phyloP scores from a whole-genome alignment of 2,113 vertebrate species.

The Ammospiza caudacuta region DNA sequence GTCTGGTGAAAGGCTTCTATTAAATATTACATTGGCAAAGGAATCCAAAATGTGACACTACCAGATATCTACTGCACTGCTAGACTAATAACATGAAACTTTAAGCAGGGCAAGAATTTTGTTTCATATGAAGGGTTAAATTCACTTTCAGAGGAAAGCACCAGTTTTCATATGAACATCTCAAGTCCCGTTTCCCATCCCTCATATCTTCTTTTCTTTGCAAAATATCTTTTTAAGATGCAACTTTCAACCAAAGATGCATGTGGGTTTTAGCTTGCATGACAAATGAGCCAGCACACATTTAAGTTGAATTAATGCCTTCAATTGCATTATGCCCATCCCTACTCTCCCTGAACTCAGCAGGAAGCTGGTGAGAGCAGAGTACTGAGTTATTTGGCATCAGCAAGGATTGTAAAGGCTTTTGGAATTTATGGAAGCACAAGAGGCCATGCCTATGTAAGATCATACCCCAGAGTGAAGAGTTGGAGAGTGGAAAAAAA shows the following conservation, averaged over 20 bases:
- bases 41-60: background rate
- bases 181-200: background rate
- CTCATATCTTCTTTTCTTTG: background rate
- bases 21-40: background rate
- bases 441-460: background rate
- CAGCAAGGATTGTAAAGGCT: background rate
- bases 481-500: background rate
- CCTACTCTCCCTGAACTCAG: background rate
- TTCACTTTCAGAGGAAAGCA: background rate
- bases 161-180: background rate
- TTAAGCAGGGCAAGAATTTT: background rate
- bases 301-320: background rate
- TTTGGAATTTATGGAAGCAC: background rate
- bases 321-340: background rate
- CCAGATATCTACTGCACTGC: background rate
- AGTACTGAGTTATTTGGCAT: background rate
- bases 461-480: background rate
- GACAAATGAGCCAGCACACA: background rate
- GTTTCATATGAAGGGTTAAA: background rate
- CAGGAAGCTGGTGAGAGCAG: background rate
- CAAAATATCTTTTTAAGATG: background rate
- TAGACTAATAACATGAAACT: background rate
- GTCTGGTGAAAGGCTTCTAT: background rate
- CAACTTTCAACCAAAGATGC: background rate
- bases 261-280: background rate